phyloP scores from a whole-genome alignment of 2,113 vertebrate species.

The Galbula dea region DNA sequence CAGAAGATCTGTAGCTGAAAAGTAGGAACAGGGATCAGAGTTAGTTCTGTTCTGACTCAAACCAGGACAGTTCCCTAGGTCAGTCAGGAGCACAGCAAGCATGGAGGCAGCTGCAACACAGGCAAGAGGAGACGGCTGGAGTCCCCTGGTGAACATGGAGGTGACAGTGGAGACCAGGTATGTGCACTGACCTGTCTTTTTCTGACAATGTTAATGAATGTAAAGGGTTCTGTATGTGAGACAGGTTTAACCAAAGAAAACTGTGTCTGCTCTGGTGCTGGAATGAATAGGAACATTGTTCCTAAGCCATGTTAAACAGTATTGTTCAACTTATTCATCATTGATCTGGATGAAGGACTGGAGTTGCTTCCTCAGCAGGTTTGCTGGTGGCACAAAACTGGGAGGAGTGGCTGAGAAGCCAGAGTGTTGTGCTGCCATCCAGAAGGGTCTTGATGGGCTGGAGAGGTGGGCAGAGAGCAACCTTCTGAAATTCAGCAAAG shows the following conservation, averaged over 20 bases:
- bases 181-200: neutral
- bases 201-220: neutral
- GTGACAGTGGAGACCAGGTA: neutral
- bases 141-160: neutral
- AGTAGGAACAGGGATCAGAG: no score
- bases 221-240: neutral
- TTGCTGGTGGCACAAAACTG: no score
- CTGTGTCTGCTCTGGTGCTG: neutral
- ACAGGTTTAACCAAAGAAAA: neutral
- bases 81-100: neutral
- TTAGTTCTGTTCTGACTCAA: neutral
- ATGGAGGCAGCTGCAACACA: neutral
- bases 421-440: no score
- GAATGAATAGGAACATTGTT: neutral
- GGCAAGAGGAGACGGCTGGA: neutral
- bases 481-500: no score
- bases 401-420: no score
- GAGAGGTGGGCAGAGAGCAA: no score
- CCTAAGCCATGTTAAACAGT: neutral
- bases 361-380: no score
- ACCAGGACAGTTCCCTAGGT: neutral
- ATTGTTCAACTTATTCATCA: no score
- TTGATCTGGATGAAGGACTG: no score
- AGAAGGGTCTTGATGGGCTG: no score
- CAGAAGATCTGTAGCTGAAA: no score